Conservation (phyloP, 2,113 vertebrate genomes). For the Neodon shergylaensis region DNA sequence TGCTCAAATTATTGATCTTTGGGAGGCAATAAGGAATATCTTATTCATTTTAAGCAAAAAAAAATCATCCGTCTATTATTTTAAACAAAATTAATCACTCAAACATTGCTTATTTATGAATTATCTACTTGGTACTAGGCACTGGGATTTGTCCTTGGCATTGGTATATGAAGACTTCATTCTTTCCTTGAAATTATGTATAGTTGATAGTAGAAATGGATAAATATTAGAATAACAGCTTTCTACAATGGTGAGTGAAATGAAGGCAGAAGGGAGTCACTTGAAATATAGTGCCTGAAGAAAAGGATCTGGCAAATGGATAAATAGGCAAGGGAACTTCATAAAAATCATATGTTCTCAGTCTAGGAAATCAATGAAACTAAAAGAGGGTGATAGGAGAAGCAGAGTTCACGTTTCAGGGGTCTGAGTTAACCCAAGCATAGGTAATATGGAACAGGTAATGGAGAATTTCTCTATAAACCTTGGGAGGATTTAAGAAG, state of each 20-base stretch:
- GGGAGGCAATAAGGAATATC: not conserved
- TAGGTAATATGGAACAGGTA: not conserved
- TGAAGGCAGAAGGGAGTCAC: no score
- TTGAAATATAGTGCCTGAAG: no score
- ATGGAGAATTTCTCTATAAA: not conserved
- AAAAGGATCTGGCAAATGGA: no score
- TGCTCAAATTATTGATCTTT: not conserved
- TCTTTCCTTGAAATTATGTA: no score
- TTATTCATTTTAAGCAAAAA: conserved; percentile 10
- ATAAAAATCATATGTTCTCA: not conserved
- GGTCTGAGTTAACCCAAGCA: not conserved
- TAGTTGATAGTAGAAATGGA: no score
- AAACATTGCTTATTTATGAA: not conserved
- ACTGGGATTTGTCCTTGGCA: not conserved
- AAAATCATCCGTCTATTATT: not conserved
- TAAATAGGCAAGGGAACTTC: no score
- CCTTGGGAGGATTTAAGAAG: not conserved
- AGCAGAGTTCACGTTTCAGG: not conserved
- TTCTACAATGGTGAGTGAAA: no score
- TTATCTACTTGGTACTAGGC: not conserved
- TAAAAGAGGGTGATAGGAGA: no score
- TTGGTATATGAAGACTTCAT: not conserved
- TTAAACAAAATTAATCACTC: not conserved
- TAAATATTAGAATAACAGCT: no score
- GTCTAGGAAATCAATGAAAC: not conserved